Evolutionary conservation across 2,888 invertebrate genomes (phyloP).

Genomic region (Chirona hameri): DNA sequence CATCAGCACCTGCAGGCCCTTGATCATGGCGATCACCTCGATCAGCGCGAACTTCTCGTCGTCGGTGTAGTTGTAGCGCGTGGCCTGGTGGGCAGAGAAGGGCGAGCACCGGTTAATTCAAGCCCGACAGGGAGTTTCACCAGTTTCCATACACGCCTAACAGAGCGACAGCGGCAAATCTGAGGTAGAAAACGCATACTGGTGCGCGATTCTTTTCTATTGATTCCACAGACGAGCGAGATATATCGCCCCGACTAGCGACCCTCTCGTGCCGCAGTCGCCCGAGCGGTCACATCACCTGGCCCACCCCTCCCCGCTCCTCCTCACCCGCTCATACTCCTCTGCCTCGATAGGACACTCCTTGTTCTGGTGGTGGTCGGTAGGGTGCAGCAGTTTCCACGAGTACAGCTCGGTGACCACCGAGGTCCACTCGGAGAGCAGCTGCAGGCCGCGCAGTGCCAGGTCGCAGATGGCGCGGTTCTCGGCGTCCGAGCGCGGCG

Average conservation of each 20-base stretch:
- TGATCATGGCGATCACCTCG: conserved; percentile 98
- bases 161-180: too few relatives aligned
- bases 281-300: not conserved
- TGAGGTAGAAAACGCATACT: too few relatives aligned
- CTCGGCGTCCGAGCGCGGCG: conserved; percentile 78
- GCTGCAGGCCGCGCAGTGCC: conserved; percentile 84
- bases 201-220: too few relatives aligned
- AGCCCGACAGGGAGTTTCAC: too few relatives aligned
- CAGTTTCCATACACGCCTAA: too few relatives aligned
- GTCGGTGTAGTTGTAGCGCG: conserved; percentile 93
- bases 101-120: too few relatives aligned
- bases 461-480: conserved; percentile 87
- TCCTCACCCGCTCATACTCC: conserved; percentile 84
- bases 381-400: conserved; percentile 97
- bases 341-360: conserved; percentile 94
- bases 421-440: conserved; percentile 94
- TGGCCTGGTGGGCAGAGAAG: conserved; percentile 59
- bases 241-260: too few relatives aligned
- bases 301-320: not conserved
- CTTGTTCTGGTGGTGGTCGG: conserved; percentile 92
- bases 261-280: too few relatives aligned
- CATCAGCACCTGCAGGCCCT: conserved; percentile 94
- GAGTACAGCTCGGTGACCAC: conserved; percentile 94
- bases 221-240: too few relatives aligned
- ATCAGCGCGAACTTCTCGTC: conserved; percentile 97